These are phyloP conservation scores for Oenanthe oenanthe DNA, from an alignment of 2,113 vertebrate species.

Conservation along the genomic window DNA sequence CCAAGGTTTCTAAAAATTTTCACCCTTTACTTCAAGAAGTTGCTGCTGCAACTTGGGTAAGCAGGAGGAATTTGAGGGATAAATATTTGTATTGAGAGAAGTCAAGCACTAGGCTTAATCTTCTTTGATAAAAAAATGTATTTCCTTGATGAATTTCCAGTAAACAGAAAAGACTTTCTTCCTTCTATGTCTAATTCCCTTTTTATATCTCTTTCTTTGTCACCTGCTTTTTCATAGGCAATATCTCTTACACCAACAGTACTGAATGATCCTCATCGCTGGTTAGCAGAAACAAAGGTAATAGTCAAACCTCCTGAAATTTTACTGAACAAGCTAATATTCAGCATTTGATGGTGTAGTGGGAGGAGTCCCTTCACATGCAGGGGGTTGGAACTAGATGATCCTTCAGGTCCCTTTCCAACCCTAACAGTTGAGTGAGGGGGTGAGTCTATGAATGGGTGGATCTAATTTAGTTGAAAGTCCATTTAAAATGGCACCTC, in stretches of 20 bases:
- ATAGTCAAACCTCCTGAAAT: neutral
- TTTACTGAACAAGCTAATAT: neutral
- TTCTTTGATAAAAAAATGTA: neutral
- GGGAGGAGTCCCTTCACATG: neutral
- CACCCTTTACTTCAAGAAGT: neutral
- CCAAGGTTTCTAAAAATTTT: neutral
- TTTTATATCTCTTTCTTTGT: neutral
- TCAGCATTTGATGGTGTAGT: neutral
- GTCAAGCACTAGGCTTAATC: neutral
- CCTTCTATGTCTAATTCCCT: neutral
- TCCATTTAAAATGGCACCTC: neutral
- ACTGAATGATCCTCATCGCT: slow-evolving; percentile 86
- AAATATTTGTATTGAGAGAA: neutral
- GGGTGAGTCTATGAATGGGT: neutral
- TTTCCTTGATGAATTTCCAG: neutral
- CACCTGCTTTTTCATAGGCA: slow-evolving; percentile 71
- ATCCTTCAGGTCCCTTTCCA: neutral
- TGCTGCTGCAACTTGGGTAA: neutral
- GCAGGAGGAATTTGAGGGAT: neutral
- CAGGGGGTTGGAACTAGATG: neutral
- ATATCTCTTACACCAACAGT: slow-evolving; percentile 81
- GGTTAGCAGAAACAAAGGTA: slow-evolving; percentile 97
- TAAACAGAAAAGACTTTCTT: neutral
- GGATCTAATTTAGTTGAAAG: neutral
- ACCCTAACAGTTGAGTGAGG: neutral